Percentiles rank a stretch among this genome's conserved stretches.
phyloP scores from a whole-genome alignment of 1,140 invertebrate species.

The Nasonia longicornis region DNA sequence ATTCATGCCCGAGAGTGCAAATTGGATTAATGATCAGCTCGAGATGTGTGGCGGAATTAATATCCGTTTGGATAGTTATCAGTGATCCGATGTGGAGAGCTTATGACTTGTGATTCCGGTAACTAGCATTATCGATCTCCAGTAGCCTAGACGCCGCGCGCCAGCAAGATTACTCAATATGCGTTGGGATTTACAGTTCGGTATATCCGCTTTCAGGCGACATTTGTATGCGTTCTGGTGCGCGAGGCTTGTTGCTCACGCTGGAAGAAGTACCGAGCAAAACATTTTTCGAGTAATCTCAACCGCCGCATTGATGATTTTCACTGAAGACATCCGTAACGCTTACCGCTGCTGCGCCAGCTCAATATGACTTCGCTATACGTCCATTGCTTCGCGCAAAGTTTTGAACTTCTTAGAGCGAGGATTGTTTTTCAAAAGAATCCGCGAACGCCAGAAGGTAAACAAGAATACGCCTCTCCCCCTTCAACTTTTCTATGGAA shows the following conservation, averaged over 20 bases:
- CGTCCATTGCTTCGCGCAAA: background rate
- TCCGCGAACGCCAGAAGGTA: background rate
- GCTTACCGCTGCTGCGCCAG: background rate
- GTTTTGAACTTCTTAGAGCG: background rate
- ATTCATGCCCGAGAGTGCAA: background rate
- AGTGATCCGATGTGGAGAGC: background rate
- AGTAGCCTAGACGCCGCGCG: background rate
- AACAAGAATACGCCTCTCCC: background rate
- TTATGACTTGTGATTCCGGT: constrained; percentile 2
- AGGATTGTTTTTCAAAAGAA: background rate
- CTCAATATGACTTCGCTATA: background rate
- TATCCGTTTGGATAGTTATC: background rate
- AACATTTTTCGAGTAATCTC: no score
- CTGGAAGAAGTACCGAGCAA: no score
- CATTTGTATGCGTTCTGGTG: no score
- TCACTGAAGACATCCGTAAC: background rate
- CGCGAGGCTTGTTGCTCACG: no score
- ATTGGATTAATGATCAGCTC: constrained; percentile 5
- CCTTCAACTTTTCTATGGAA: background rate
- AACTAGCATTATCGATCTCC: constrained; percentile 4
- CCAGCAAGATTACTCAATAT: background rate
- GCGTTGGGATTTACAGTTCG: background rate
- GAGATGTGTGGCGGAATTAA: constrained; percentile 4
- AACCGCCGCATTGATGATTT: background rate
- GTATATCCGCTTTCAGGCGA: no score